phyloP scores from a whole-genome alignment of 2,113 vertebrate genomes.

The Cyprinodon brontotheroides region DNA sequence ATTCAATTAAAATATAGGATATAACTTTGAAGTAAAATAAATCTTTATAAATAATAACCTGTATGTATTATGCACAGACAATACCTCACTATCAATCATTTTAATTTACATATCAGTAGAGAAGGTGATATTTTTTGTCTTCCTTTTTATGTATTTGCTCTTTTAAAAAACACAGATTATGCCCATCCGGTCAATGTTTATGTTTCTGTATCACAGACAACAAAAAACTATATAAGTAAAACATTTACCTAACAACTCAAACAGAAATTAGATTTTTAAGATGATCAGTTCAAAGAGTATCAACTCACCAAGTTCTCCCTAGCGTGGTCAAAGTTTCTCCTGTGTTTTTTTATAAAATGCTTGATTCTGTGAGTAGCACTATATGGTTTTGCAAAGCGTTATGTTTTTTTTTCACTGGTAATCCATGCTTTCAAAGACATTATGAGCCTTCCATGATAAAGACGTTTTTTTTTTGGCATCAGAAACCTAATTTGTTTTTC shows the following conservation, averaged over 20 bases:
- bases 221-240: no score
- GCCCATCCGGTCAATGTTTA: no score
- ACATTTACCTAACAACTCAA: no score
- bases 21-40: neutral
- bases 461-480: slow-evolving; percentile 22
- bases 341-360: neutral
- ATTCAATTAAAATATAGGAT: neutral
- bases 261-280: no score
- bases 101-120: neutral
- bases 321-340: neutral
- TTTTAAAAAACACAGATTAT: no score
- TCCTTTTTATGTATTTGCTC: no score
- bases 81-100: neutral
- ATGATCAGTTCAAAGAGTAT: no score
- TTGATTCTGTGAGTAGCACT: neutral
- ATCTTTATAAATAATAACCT: no score
- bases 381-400: neutral
- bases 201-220: no score
- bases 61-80: neutral
- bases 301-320: neutral
- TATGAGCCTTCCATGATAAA: slow-evolving; percentile 26
- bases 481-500: slow-evolving; percentile 27
- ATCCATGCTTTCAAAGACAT: slow-evolving; percentile 6
- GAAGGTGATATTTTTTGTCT: no score
- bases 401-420: slow-evolving; percentile 6